A percentile compares a stretch with the other conserved stretches of the same genome.
Evolutionary conservation across 2,888 invertebrate genomes (phyloP).

Genomic region (Macaria notata): DNA sequence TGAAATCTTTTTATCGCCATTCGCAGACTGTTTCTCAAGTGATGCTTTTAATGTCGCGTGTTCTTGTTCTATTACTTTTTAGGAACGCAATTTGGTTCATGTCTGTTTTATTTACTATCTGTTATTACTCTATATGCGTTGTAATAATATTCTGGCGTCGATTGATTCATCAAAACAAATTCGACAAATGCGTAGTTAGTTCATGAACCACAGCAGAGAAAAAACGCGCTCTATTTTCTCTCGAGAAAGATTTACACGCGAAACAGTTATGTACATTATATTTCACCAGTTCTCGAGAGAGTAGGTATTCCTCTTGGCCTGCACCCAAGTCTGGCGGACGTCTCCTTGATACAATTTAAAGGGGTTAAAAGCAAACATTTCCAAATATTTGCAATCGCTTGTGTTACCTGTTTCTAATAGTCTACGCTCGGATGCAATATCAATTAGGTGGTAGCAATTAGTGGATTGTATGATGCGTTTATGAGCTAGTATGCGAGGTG

Average conservation of each 20-base stretch:
- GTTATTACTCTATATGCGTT: too few species aligned
- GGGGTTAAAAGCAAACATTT: slow-evolving; percentile 45
- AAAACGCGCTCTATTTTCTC: slow-evolving; percentile 37
- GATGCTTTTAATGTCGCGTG: background rate
- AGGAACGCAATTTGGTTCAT: too few species aligned
- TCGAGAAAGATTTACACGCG: slow-evolving; percentile 40
- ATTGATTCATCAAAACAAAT: slow-evolving; percentile 1
- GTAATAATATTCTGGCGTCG: too few species aligned
- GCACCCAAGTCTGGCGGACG: slow-evolving; percentile 55
- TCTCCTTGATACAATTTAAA: slow-evolving; percentile 54
- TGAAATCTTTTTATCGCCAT: slow-evolving; percentile 2
- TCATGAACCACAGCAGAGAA: slow-evolving; percentile 29
- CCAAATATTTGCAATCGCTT: slow-evolving; percentile 44
- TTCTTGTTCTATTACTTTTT: too few species aligned
- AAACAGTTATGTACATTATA: slow-evolving; percentile 33
- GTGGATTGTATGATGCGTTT: slow-evolving; percentile 42
- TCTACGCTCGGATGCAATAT: background rate
- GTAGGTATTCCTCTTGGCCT: slow-evolving; percentile 58
- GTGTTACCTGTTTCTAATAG: slow-evolving; percentile 9
- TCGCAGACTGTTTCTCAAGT: background rate
- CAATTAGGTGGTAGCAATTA: slow-evolving; percentile 34
- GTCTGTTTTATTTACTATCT: too few species aligned
- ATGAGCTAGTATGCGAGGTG: slow-evolving; percentile 33
- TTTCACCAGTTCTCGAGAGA: slow-evolving; percentile 37
- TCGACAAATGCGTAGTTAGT: background rate